phyloP scores from a whole-genome alignment of 2,888 invertebrate genomes.

The Cephus nigrinus region DNA sequence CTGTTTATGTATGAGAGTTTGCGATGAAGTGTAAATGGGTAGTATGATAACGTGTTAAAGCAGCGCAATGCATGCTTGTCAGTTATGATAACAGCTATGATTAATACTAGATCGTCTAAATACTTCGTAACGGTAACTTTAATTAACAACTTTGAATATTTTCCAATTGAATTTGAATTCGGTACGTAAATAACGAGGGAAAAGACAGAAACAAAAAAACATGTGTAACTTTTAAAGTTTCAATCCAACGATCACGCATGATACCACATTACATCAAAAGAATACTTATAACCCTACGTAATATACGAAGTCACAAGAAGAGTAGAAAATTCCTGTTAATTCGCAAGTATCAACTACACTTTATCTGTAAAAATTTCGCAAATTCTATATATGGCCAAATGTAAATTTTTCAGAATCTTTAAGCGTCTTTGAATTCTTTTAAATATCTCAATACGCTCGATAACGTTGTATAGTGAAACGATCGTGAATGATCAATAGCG shows the following conservation, averaged over 20 bases:
- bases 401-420: neutral
- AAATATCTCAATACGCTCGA: neutral
- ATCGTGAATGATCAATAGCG: neutral
- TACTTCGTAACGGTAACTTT: conserved; percentile 3
- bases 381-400: neutral
- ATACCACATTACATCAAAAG: neutral
- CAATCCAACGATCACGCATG: neutral
- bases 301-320: neutral
- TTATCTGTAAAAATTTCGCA: neutral
- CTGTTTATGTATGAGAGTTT: neutral
- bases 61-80: neutral
- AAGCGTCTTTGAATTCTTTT: neutral
- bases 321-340: neutral
- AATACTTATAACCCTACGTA: neutral
- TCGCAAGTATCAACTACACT: neutral
- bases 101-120: conserved; percentile 6
- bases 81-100: neutral
- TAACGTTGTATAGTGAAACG: neutral
- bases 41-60: neutral
- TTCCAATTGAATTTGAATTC: neutral
- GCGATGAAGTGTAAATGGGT: neutral
- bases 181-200: neutral
- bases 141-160: neutral
- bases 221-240: too few species aligned
- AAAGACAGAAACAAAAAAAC: neutral